Base-by-base conservation (phyloP, 1,140 invertebrate species). In the Conus betulinus region DNA sequence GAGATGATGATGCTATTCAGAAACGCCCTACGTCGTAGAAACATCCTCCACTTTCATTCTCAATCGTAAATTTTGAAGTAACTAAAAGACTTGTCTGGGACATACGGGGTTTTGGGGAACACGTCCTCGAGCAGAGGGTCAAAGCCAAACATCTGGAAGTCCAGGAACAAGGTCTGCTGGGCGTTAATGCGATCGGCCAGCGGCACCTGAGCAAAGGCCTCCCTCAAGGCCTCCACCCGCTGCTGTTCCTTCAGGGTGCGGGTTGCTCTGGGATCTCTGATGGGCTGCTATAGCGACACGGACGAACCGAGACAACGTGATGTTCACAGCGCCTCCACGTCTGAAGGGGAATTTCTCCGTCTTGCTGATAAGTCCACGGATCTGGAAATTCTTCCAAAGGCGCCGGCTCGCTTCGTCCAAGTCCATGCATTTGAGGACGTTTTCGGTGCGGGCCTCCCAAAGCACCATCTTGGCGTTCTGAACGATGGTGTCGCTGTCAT, bases 371-470 rank as follows among this genome's bases (percentile, higher is more conserved):
- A 93, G 91, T 25, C 93, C 93, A 15, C 93, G 84, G 15, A 93
- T 93, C 84, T 93, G 92, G 79, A 93, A 87, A 39, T 93, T 93
- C 23, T 89, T 79, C 91, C 91, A 93, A n/a, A 91, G 87, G 23
- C 92, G 84, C 55, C 89, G 90, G 11, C 91, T 84, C 7, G 91
- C 92, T 23, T 91, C 90, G n/a, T 90, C 55, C 51, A 93, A 88
- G 17, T 91, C 71, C 92, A 93, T 93, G 86, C 92, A 93, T 20
- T 89, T 88, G 17, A 82, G 52, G 10, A 93, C 91, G 51, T 89
- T 91, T 91, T 60, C 90, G 89, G 1, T 89, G 90, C 15, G 91
- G 89, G 55, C 91, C 91, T 60, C 89, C 84, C 15, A 92, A 89
- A 5, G 93, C 92, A 76, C 92, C 93, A 83, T 83, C 51, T 83